Conservation (phyloP, 2,113 vertebrate species). For the Centropus unirufus region DNA sequence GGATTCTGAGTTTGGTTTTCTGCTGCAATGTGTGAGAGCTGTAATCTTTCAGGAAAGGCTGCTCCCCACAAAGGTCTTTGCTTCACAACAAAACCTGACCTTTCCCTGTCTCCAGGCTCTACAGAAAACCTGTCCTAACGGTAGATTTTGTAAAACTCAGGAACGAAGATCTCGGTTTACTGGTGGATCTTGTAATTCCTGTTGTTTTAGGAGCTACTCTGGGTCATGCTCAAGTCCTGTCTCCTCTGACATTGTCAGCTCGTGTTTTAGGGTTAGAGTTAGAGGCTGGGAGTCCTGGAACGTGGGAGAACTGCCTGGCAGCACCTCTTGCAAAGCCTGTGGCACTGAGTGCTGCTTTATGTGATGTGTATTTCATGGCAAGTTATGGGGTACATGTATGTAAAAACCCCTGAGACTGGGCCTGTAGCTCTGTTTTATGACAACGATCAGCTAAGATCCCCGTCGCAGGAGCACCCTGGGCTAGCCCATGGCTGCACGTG, state of each 20-base stretch:
- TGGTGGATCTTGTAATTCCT: neutral
- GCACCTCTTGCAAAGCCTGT: neutral
- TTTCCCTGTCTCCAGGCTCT: neutral
- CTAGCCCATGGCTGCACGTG: no score
- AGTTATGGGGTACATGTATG: no score
- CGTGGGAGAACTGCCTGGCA: no score
- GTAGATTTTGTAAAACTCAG: neutral
- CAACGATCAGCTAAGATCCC: no score
- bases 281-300: neutral
- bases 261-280: neutral
- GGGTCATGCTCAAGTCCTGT: fast-evolving
- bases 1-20: neutral
- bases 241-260: neutral
- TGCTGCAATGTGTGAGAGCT: neutral
- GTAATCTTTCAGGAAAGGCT: neutral
- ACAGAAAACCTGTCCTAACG: neutral
- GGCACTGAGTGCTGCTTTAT: fast-evolving
- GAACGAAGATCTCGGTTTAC: neutral
- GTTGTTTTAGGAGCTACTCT: neutral
- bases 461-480: no score
- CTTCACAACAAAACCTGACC: neutral
- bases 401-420: no score
- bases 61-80: no score
- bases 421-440: no score
- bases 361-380: neutral